These are phyloP conservation scores for Hirudinaria manillensis DNA, from an alignment of 2,888 invertebrate species.

Conservation along the genomic window DNA sequence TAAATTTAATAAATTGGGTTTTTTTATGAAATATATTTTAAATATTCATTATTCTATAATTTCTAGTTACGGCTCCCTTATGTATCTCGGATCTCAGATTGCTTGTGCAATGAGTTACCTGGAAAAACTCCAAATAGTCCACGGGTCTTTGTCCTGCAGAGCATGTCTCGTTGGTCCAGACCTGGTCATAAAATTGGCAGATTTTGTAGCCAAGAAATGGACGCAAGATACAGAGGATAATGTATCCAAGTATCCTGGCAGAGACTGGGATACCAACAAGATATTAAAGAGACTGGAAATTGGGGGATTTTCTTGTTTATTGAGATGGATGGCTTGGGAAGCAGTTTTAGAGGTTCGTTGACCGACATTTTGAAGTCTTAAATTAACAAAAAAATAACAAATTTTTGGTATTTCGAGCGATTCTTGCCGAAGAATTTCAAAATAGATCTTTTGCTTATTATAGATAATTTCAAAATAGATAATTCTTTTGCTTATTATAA, in stretches of 20 bases:
- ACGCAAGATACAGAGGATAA: background rate
- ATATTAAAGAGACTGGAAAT: no score
- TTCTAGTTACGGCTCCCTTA: constrained; percentile 4
- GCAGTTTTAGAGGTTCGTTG: background rate
- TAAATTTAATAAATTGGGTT: no score
- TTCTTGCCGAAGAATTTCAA: no score
- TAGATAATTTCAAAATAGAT: no score
- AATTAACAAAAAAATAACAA: no score
- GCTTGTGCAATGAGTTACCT: constrained; percentile 1
- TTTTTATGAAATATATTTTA: no score
- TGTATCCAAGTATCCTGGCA: background rate
- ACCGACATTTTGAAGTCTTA: background rate
- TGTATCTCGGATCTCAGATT: constrained; percentile 17
- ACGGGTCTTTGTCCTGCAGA: constrained; percentile 6
- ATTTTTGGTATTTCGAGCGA: no score
- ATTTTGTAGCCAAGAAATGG: constrained; percentile 9
- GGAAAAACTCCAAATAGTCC: constrained; percentile 3
- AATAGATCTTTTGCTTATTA: no score
- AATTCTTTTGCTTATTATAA: no score
- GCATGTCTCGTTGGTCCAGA: constrained; percentile 13
- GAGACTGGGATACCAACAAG: no score
- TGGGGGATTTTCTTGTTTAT: background rate
- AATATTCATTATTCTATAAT: no score
- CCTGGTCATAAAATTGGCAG: constrained; percentile 15
- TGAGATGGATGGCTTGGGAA: constrained; percentile 17